Evolutionary conservation across 2,888 invertebrate genomes (phyloP), one percentile per base, ranked within the genome.

Genomic region (Heteromyza rotundicornis): DNA sequence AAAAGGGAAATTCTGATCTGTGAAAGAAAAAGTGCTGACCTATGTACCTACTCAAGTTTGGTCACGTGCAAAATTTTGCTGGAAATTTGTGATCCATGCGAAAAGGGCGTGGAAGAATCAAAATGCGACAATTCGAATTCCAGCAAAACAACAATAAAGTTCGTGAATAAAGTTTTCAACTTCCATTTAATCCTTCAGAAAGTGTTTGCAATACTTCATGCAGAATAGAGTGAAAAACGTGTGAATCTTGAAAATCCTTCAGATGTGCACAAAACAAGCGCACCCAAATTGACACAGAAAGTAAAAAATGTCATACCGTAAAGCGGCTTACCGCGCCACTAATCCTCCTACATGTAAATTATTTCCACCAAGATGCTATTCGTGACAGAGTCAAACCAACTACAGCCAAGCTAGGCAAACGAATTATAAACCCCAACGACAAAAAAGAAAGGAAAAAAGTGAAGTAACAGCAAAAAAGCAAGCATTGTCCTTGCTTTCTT

Each of bases 71-170:
- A 52, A 52, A 12, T 55, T 44, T 49, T 17, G 44, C 55, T 47
- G 55, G 36, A 22, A 55, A 51, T 24, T 56, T 17, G 44, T 52
- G 27, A 35, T 40, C 44, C 22, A 35, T 12, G 40, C 24, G n/a
- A 61, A 57, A 61, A 61, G 61, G 61, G 61, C 61, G 61, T 61
- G 61, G 57, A 57, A 49, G 51, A 12, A 40, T n/a, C n/a, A n/a
- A 40, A n/a, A 10, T n/a, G 40, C n/a, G 14, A 40, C 5, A 40
- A 40, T 3, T 14, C 40, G 16, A 40, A 40, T 40, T 40, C 5
- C 27, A 40, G 40, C 8, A 40, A 40, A 7, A n/a, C 5, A 40
- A 14, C 14, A 40, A 3, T n/a, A n/a, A 40, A 27, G 27, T 27
- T 7, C n/a, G n/a, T n/a, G n/a, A n/a, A n/a, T n/a, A 27, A 27